Conservation (phyloP, 2,113 vertebrate genomes). For the Xerus inauris region DNA sequence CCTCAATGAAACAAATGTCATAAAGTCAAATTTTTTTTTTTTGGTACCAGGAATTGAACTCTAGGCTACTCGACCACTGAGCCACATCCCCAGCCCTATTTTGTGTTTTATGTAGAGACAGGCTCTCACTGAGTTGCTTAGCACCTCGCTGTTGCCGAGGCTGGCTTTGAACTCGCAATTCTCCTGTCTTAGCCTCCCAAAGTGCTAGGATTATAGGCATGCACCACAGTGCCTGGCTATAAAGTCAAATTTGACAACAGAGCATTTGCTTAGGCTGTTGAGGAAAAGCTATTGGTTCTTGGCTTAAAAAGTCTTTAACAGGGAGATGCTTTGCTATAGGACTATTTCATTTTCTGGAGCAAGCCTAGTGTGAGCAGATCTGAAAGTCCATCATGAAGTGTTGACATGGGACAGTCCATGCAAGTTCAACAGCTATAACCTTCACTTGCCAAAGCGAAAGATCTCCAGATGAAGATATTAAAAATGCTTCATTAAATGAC, state of each 20-base stretch:
- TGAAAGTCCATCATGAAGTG: neutral
- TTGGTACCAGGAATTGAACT: too few species aligned
- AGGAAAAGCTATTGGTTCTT: slow-evolving; percentile 21
- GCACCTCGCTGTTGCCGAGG: too few species aligned
- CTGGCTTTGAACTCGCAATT: too few species aligned
- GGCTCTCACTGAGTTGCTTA: too few species aligned
- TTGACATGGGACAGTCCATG: neutral
- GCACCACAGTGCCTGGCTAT: too few species aligned
- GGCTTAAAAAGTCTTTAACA: neutral
- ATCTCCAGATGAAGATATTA: neutral
- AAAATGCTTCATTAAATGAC: neutral
- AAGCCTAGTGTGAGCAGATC: neutral
- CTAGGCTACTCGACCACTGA: too few species aligned
- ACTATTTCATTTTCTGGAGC: neutral
- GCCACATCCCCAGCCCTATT: too few species aligned
- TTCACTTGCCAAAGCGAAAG: neutral
- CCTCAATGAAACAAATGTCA: slow-evolving; percentile 36
- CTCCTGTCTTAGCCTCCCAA: too few species aligned
- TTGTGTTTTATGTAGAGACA: too few species aligned
- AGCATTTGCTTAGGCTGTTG: neutral
- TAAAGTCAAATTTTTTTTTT: slow-evolving; percentile 37
- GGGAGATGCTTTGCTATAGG: neutral
- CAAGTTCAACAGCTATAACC: neutral
- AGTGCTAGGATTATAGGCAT: too few species aligned
- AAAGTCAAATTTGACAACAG: slow-evolving; percentile 17